phyloP scores from a whole-genome alignment of 2,888 invertebrate species.

The Nysson spinosus region DNA sequence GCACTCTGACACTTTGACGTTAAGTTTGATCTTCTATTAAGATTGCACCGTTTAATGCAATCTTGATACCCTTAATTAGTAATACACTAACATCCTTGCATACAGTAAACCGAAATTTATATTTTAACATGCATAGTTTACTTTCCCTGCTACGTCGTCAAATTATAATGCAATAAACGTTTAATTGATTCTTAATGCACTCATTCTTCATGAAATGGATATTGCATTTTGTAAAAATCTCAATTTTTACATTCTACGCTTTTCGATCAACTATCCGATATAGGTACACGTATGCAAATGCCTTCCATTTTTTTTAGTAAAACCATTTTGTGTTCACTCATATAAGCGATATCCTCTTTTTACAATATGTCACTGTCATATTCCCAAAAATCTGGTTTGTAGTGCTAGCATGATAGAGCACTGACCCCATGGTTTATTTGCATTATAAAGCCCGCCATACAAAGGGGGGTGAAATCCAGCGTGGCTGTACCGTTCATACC shows the following conservation, averaged over 20 bases:
- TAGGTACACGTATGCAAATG: constrained; percentile 37
- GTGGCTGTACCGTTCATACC: constrained; percentile 48
- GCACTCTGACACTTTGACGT: constrained; percentile 15
- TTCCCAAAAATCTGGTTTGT: constrained; percentile 57
- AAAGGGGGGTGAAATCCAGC: constrained; percentile 36
- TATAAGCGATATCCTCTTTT: constrained; percentile 38
- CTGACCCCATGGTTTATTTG: constrained; percentile 59
- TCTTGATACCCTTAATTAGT: background rate
- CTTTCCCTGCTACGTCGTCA: too few species aligned
- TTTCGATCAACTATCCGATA: constrained; percentile 6
- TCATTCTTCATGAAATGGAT: too few species aligned
- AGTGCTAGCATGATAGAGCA: constrained; percentile 48
- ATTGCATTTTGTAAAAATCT: too few species aligned
- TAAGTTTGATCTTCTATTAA: background rate
- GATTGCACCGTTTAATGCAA: background rate
- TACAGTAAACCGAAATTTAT: too few species aligned
- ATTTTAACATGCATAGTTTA: too few species aligned
- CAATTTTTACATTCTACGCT: constrained; percentile 15
- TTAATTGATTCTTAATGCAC: too few species aligned
- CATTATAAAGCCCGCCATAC: constrained; percentile 62
- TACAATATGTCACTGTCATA: constrained; percentile 40
- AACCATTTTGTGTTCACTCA: constrained; percentile 35
- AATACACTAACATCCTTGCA: background rate
- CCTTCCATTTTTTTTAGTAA: constrained; percentile 28
- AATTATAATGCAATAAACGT: too few species aligned